A percentile compares a stretch with the other conserved stretches of the same genome.
Conservation (phyloP, 2,797 vertebrate species). For the Pseudochirops corinnae region DNA sequence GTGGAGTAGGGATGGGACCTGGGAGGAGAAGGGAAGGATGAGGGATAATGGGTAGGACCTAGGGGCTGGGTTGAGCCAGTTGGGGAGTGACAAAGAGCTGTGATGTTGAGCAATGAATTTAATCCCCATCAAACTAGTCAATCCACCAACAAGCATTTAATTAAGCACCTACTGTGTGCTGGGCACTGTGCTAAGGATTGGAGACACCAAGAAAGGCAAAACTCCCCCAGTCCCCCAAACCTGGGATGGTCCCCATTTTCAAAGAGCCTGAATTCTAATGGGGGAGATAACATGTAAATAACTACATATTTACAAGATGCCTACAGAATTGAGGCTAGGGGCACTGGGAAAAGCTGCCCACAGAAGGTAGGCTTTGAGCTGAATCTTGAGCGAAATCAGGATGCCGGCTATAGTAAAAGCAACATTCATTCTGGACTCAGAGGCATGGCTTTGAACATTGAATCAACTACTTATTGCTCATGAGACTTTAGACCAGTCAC, state of each 20-base stretch:
- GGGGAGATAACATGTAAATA: background rate
- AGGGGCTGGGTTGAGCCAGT: background rate
- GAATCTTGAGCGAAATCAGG: background rate
- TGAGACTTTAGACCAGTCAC: background rate
- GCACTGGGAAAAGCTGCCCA: background rate
- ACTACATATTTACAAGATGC: background rate
- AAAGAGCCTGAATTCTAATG: background rate
- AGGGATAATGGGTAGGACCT: slow-evolving; percentile 1
- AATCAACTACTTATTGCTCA: background rate
- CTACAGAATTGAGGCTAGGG: background rate
- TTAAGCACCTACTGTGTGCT: background rate
- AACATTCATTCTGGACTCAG: background rate
- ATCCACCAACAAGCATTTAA: background rate
- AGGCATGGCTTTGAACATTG: background rate
- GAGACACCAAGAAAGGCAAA: background rate
- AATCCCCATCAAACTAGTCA: background rate
- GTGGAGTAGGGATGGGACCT: background rate
- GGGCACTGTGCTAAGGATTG: background rate
- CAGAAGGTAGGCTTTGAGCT: background rate
- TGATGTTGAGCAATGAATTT: background rate
- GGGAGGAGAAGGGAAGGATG: slow-evolving; percentile 10
- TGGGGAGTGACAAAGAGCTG: background rate
- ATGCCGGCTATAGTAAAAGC: background rate
- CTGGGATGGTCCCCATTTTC: background rate
- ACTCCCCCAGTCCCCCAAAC: background rate